Conservation (phyloP, 2,113 vertebrate species). For the Mixornis gularis region DNA sequence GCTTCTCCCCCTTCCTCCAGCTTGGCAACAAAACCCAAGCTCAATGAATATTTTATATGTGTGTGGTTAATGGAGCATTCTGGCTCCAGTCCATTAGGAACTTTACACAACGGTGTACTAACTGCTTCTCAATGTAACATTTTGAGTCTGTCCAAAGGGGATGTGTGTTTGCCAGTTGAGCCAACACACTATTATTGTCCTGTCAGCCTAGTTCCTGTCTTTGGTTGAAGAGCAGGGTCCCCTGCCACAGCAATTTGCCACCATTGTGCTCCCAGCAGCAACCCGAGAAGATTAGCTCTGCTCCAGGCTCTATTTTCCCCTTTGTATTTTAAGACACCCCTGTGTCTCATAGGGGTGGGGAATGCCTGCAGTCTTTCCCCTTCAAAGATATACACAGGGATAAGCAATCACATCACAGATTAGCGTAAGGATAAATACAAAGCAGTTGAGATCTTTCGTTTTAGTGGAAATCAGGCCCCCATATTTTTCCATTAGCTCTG, state of each 20-base stretch:
- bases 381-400: not conserved
- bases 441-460: not conserved
- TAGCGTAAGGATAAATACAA: not conserved
- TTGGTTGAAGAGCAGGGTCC: not conserved
- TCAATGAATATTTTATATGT: slow-evolving; percentile 70
- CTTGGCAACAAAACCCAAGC: slow-evolving; percentile 67
- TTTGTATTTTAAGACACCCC: not conserved
- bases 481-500: not conserved
- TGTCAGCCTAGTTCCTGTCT: slow-evolving; percentile 23
- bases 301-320: not conserved
- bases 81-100: slow-evolving; percentile 67
- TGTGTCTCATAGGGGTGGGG: not conserved
- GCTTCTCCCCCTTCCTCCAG: slow-evolving; percentile 1
- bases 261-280: not conserved
- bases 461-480: not conserved
- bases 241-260: not conserved
- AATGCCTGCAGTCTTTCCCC: not conserved
- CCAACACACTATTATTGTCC: slow-evolving; percentile 34
- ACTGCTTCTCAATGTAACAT: slow-evolving; percentile 58
- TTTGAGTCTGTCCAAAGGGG: slow-evolving; percentile 56
- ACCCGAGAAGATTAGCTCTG: not conserved
- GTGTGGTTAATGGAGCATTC: slow-evolving; percentile 68
- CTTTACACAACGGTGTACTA: slow-evolving; percentile 71
- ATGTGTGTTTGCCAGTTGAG: slow-evolving; percentile 52
- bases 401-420: not conserved